Evolutionary conservation across 1,140 invertebrate species (phyloP).

Genomic region (Antheraea mylitta): DNA sequence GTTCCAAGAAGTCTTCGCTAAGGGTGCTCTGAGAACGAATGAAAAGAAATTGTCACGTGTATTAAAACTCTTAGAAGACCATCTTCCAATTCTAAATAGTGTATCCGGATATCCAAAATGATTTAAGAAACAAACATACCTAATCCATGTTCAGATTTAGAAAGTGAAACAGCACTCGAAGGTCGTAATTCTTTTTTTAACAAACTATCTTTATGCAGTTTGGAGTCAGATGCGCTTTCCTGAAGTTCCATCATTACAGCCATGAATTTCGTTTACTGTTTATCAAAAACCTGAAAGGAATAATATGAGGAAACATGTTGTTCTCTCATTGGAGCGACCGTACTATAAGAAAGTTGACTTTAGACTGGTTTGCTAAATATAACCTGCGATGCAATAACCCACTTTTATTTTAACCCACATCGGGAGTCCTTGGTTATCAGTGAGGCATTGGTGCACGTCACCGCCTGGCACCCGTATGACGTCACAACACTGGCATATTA

Average conservation of each 20-base stretch:
- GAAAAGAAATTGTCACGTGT: too few relatives aligned
- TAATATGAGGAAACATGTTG: conserved; percentile 21
- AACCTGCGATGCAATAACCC: conserved; percentile 75
- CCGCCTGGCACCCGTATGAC: conserved; percentile 75
- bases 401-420: conserved; percentile 77
- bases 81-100: too few relatives aligned
- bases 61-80: too few relatives aligned
- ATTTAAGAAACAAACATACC: conserved; percentile 38
- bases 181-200: conserved; percentile 67
- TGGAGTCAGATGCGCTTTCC: conserved; percentile 69
- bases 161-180: conserved; percentile 66
- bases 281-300: conserved; percentile 45
- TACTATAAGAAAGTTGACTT: conserved; percentile 32
- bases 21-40: too few relatives aligned
- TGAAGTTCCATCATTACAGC: conserved; percentile 71
- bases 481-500: conserved; percentile 54
- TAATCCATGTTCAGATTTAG: conserved; percentile 69
- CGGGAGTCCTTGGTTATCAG: conserved; percentile 62
- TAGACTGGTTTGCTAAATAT: conserved; percentile 63
- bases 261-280: conserved; percentile 49
- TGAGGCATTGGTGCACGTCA: conserved; percentile 59
- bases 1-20: too few relatives aligned
- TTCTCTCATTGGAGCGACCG: conserved; percentile 30
- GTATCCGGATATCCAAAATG: too few relatives aligned
- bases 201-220: conserved; percentile 63